Base-by-base conservation (phyloP, 2,797 vertebrate species). In the Arrhamphus sclerolepis region DNA sequence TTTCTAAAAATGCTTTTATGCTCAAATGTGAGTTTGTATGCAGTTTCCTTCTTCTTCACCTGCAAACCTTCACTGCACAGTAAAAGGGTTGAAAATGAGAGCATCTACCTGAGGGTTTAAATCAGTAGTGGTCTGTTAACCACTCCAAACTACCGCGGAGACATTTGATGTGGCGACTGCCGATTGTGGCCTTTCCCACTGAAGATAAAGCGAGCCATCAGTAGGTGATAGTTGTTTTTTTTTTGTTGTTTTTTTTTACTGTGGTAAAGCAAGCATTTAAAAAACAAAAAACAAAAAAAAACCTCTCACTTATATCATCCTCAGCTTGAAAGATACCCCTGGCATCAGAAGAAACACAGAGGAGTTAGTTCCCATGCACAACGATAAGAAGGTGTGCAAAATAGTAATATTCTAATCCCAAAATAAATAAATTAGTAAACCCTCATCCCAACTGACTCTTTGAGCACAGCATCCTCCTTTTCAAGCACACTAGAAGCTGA, bases 401-500 rank as follows among this genome's bases (percentile, higher is more conserved):
- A 60, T 2, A n/a, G 47, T n/a, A 4, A 13, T 6, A 64, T 75
- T 68, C 7, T 61, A 5, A 42, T 17, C 20, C 51, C 19, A 29
- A 9, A 55, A 52, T 22, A 22, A 56, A 56, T 26, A 31, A 64
- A 43, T n/a, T n/a, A n/a, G n/a, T 59, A 60, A 47, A 38, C 13
- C 2, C 31, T 34, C 34, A 28, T 8, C 13, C 16, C 22, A 62
- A 19, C 43, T 59, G 31, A 42, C 47, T 66, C 53, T 64, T 46
- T 6, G 22, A 56, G 48, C 46, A 2, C 42, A 61, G 18, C 31
- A 11, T 57, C 41, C 70, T 70, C 40, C 42, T 67, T 70, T 79
- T 49, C 44, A 31, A 51, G 64, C 42, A 68, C 66, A 60, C 19
- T 1, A 59, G 44, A 68, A 11, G 41, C 52, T 47, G 28, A 78